Conservation (phyloP, 2,113 vertebrate species). For the Anarrhichthys ocellatus region DNA sequence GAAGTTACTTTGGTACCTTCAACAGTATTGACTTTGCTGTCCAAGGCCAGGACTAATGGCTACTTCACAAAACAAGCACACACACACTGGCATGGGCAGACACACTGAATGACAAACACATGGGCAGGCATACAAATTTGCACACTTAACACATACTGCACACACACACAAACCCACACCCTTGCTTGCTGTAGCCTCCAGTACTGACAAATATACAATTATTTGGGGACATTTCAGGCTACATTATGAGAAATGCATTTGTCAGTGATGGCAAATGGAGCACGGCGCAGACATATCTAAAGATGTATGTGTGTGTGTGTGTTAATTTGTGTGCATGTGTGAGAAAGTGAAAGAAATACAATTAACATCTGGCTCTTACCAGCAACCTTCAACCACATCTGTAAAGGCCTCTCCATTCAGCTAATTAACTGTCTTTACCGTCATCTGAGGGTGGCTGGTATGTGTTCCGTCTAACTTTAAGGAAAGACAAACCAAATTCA, state of each 20-base stretch:
- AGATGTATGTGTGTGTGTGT: neutral
- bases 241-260: slow-evolving; percentile 66
- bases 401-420: slow-evolving; percentile 9
- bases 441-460: neutral
- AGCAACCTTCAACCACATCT: neutral
- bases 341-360: neutral
- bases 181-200: slow-evolving; percentile 43
- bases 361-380: neutral
- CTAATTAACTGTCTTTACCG: slow-evolving; percentile 7
- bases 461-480: slow-evolving; percentile 3
- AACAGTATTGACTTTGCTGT: slow-evolving; percentile 48
- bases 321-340: neutral
- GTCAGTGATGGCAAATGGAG: slow-evolving; percentile 40
- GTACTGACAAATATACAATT: slow-evolving; percentile 47
- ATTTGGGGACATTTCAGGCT: slow-evolving; percentile 43
- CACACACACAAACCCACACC: slow-evolving; percentile 27
- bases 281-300: slow-evolving; percentile 16
- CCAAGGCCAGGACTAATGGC: slow-evolving; percentile 54
- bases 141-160: slow-evolving; percentile 4
- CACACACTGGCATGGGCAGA: slow-evolving; percentile 9
- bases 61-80: slow-evolving; percentile 35
- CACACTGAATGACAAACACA: slow-evolving; percentile 28
- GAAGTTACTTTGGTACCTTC: slow-evolving; percentile 53
- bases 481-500: slow-evolving; percentile 1
- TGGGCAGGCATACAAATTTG: slow-evolving; percentile 26